Percentiles rank a stretch among this genome's conserved stretches.
Evolutionary conservation across 2,888 invertebrate species (phyloP).

Genomic region (Ceriagrion tenellum): DNA sequence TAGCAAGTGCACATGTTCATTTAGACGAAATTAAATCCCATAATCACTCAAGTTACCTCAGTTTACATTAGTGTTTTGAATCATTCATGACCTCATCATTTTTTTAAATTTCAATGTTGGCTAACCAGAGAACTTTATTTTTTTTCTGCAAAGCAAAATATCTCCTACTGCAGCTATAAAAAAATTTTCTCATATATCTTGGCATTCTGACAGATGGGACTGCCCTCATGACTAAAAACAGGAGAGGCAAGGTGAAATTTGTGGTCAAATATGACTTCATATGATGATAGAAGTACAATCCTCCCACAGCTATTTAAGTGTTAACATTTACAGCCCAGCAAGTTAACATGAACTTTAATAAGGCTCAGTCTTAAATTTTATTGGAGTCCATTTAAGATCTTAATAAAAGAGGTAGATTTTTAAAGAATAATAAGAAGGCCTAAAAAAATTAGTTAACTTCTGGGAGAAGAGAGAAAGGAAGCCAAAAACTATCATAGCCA

Average conservation of each 20-base stretch:
- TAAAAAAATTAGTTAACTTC: slow-evolving; percentile 66
- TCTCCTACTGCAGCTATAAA: slow-evolving; percentile 51
- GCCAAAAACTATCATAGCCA: slow-evolving; percentile 48
- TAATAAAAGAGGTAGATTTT: slow-evolving; percentile 67
- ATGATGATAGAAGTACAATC: slow-evolving; percentile 50
- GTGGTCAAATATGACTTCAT: slow-evolving; percentile 24
- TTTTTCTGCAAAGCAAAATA: slow-evolving; percentile 64
- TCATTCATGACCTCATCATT: slow-evolving; percentile 56
- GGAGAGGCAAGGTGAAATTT: slow-evolving; percentile 51
- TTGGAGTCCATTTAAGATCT: slow-evolving; percentile 67
- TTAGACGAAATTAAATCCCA: slow-evolving; percentile 60
- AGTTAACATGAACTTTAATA: slow-evolving; percentile 67
- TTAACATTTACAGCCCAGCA: slow-evolving; percentile 52
- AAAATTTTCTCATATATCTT: slow-evolving; percentile 27
- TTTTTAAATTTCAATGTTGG: slow-evolving; percentile 11
- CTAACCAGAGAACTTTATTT: slow-evolving; percentile 58
- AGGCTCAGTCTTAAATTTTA: slow-evolving; percentile 68
- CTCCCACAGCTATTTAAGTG: slow-evolving; percentile 42
- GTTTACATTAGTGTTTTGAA: slow-evolving; percentile 47
- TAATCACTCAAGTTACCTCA: slow-evolving; percentile 32
- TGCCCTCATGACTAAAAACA: slow-evolving; percentile 61
- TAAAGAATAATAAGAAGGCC: slow-evolving; percentile 67
- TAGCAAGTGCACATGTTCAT: slow-evolving; percentile 60
- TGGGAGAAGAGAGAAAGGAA: slow-evolving; percentile 48
- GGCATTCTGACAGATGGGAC: slow-evolving; percentile 43